phyloP scores from a whole-genome alignment of 53 echinoderm and acorn worm species.

The Apostichopus leukothele region DNA sequence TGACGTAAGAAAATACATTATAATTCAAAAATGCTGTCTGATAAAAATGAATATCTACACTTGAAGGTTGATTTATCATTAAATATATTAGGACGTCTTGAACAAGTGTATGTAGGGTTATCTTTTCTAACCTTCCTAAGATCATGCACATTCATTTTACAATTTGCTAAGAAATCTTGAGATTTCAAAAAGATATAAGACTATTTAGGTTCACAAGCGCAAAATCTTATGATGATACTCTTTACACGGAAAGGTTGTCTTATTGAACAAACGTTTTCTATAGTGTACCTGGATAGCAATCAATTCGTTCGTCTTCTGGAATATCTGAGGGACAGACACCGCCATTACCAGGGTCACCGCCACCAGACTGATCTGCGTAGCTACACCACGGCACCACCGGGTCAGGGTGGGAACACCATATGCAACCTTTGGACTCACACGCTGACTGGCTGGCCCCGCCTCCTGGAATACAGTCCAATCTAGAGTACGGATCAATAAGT shows the following conservation, averaged over 20 bases:
- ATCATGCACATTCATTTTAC: neutral
- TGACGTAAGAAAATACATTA: no score
- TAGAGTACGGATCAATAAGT: slow-evolving; percentile 36
- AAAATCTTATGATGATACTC: no score
- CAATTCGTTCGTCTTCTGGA: slow-evolving; percentile 51
- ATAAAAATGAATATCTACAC: no score
- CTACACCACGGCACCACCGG: slow-evolving; percentile 65
- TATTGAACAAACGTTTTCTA: no score
- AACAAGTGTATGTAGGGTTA: no score
- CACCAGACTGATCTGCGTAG: slow-evolving; percentile 34
- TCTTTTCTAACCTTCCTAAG: no score
- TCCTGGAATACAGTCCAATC: slow-evolving; percentile 54
- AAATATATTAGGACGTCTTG: no score
- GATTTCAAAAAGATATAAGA: neutral
- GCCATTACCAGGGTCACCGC: neutral
- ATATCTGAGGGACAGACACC: slow-evolving; percentile 52
- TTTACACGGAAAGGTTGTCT: no score
- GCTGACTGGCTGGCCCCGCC: slow-evolving; percentile 51
- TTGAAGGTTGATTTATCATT: no score
- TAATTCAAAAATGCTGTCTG: no score
- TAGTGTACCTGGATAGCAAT: slow-evolving; percentile 57
- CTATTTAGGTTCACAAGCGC: no score
- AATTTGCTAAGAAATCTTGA: neutral
- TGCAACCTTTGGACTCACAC: slow-evolving; percentile 58
- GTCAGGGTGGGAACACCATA: slow-evolving; percentile 60